phyloP scores from a whole-genome alignment of 2,797 vertebrate species.

The Enteromius fasciolatus region DNA sequence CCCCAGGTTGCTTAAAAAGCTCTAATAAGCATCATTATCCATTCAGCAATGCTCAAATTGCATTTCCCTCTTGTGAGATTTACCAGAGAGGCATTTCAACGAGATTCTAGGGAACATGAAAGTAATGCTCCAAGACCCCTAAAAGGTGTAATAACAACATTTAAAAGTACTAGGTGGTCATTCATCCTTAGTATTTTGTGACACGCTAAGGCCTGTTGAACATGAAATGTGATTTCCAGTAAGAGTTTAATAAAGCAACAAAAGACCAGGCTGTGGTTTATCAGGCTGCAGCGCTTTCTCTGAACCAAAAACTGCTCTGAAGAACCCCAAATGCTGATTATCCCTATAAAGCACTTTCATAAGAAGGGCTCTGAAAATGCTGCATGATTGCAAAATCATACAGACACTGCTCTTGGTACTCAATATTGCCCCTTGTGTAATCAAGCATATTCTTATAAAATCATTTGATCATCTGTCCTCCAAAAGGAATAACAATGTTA shows the following conservation, averaged over 20 bases:
- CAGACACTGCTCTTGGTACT: not conserved
- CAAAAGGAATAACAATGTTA: slow-evolving; percentile 5
- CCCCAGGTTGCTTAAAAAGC: slow-evolving; percentile 7
- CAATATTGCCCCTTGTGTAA: not conserved
- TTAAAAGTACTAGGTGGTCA: not conserved
- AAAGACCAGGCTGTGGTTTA: not conserved
- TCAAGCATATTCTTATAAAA: slow-evolving; percentile 21
- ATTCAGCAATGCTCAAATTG: not conserved
- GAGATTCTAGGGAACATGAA: not conserved
- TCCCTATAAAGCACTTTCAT: not conserved
- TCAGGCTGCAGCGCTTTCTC: not conserved
- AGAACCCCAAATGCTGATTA: not conserved
- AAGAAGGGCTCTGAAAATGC: not conserved
- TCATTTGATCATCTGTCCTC: not conserved
- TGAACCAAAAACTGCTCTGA: not conserved
- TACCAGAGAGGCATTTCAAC: not conserved
- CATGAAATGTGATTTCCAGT: slow-evolving; percentile 8
- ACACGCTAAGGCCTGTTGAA: not conserved
- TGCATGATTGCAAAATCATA: slow-evolving; percentile 14
- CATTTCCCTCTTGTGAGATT: not conserved
- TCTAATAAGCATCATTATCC: not conserved
- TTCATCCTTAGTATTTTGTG: not conserved
- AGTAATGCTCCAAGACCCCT: not conserved
- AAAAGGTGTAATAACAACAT: not conserved
- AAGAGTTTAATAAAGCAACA: not conserved